Percentiles rank a stretch among this genome's conserved stretches.
These are phyloP conservation scores for Nannoperca australis DNA, from an alignment of 2,797 vertebrate species.

Conservation along the genomic window DNA sequence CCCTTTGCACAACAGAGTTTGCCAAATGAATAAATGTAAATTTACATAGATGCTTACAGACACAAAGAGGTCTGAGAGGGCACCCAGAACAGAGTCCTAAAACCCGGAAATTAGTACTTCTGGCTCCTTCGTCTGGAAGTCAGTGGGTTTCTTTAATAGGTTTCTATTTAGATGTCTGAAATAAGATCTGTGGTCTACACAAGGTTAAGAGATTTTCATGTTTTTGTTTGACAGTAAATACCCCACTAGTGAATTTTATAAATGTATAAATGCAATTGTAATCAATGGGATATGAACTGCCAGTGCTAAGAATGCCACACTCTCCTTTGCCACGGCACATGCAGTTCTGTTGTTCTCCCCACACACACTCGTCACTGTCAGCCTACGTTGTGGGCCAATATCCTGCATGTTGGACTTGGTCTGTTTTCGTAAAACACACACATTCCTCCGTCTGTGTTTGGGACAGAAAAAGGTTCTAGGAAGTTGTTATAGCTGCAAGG, in stretches of 20 bases:
- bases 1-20: no score
- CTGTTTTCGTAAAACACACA: conserved; percentile 66
- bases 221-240: no score
- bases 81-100: no score
- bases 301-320: background rate
- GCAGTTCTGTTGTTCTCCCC: conserved; percentile 33
- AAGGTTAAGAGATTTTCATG: no score
- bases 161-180: no score
- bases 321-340: conserved; percentile 3
- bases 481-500: conserved; percentile 68
- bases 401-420: conserved; percentile 64
- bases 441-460: conserved; percentile 76
- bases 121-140: no score
- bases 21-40: no score
- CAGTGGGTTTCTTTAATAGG: no score
- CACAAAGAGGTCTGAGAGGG: background rate
- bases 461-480: conserved; percentile 70
- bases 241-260: no score
- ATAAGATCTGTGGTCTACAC: no score
- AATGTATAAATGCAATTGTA: no score
- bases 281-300: background rate
- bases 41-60: background rate
- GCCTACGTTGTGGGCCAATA: conserved; percentile 57
- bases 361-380: conserved; percentile 48
- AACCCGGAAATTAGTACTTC: no score